Evolutionary conservation across 64 coral and sea anemone species (phyloP).

Genomic region (Dendronephthya gigantea): DNA sequence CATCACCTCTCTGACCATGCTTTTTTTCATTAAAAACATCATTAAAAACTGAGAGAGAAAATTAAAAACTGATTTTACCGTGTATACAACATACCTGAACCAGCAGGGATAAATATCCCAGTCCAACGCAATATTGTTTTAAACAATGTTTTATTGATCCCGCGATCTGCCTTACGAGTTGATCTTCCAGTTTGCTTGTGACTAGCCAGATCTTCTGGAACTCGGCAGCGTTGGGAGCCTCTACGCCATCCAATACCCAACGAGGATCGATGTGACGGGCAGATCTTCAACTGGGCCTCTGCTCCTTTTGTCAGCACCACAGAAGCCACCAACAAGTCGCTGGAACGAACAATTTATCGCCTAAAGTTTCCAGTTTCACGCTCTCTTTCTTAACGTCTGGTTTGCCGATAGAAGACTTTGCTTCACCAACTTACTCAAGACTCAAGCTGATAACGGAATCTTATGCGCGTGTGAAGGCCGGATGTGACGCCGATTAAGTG

Average conservation of each 20-base stretch:
- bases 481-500: not conserved
- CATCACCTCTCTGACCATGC: not conserved
- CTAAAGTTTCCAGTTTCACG: not conserved
- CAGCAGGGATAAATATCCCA: conserved; percentile 45
- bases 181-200: conserved; percentile 25
- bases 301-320: not conserved
- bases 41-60: not conserved
- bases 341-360: conserved; percentile 7
- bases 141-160: conserved; percentile 27
- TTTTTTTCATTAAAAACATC: not conserved
- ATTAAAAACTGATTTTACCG: not conserved
- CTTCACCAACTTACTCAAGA: not conserved
- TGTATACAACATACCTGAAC: conserved; percentile 41
- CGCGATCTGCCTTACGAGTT: conserved; percentile 31
- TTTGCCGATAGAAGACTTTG: conserved; percentile 1
- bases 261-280: conserved; percentile 40
- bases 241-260: conserved; percentile 52
- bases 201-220: conserved; percentile 30
- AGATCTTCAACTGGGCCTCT: conserved; percentile 24
- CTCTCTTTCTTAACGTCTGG: not conserved
- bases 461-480: not conserved
- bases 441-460: not conserved
- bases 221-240: conserved; percentile 32
- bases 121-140: conserved; percentile 32
- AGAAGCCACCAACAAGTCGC: conserved; percentile 15